Evolutionary conservation across 2,888 invertebrate species (phyloP), one percentile per base, ranked within the genome.

Genomic region (Lissonota sp.): DNA sequence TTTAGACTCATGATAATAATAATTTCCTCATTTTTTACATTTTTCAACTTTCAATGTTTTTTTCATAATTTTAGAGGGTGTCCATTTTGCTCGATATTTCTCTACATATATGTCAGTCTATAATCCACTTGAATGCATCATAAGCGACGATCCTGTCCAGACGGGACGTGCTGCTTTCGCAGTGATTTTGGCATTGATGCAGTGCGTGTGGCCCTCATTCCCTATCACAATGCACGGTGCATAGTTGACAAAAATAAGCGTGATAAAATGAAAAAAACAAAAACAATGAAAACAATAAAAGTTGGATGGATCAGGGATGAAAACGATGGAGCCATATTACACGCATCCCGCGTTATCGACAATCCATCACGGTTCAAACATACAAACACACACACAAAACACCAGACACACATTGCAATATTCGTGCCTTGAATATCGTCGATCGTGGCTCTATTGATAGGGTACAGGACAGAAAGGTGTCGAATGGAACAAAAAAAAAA

Each of bases 341-440:
- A 74, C 78, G 57, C 60, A 42, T n/a, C 53, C 63, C 60, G 60
- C 58, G 70, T 78, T 81, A 81, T 81, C 81, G 81, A 81, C 81
- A 78, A 77, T 74, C 81, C 73, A 81, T 81, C 81, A 81, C 26
- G 3, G 26, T 3, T 3, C 26, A 26, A 26, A 26, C 26, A 26
- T 3, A 26, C 26, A 26, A 26, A 26, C 26, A 26, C 1, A 26
- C 26, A 26, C 26, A 26, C 26, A 26, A 26, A 26, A 26, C 1
- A 26, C 26, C 26, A 26, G 1, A 26, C 1, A 26, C 26, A 26
- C 51, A 49, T 40, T 63, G 58, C 64, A 78, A 70, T 70, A 81
- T 70, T 74, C 44, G 55, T 46, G 46, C 46, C 71, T 39, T 49
- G 42, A 57, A 55, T 49, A 26, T 40, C 44, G 58, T 78, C 51